Conservation (phyloP, 92 coral and sea anemone genomes). For the Heliopora coerulea region DNA sequence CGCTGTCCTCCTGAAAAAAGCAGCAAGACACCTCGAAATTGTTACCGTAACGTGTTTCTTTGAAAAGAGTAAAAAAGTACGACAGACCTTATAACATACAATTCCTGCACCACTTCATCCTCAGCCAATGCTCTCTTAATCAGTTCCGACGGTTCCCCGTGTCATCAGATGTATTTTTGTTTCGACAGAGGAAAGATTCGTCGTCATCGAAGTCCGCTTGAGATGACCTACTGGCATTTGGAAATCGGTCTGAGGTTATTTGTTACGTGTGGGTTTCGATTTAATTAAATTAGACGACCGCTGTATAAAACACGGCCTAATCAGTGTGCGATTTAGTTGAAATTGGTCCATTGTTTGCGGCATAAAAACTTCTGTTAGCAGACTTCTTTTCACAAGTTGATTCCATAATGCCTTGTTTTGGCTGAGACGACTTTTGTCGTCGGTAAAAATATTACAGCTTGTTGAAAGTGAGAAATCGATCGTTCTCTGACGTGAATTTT, state of each 20-base stretch:
- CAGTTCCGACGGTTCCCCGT: neutral
- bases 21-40: too few species aligned
- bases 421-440: neutral
- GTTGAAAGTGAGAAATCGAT: neutral
- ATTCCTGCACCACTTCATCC: neutral
- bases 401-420: neutral
- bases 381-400: neutral
- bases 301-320: neutral
- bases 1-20: too few species aligned
- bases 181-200: neutral
- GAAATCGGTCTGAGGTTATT: neutral
- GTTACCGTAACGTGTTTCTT: too few species aligned
- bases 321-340: slow-evolving; percentile 11
- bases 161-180: neutral
- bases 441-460: neutral
- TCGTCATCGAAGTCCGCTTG: neutral
- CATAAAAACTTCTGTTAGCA: slow-evolving; percentile 17
- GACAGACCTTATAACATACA: neutral
- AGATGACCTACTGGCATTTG: neutral
- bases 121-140: neutral
- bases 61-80: neutral
- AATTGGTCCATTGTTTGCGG: slow-evolving; percentile 4
- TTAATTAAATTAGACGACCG: slow-evolving; percentile 26
- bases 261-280: neutral
- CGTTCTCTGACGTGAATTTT: neutral